Percentiles rank a stretch among this genome's conserved stretches.
Evolutionary conservation across 2,113 vertebrate genomes (phyloP).

Genomic region (Larimichthys polyactis): DNA sequence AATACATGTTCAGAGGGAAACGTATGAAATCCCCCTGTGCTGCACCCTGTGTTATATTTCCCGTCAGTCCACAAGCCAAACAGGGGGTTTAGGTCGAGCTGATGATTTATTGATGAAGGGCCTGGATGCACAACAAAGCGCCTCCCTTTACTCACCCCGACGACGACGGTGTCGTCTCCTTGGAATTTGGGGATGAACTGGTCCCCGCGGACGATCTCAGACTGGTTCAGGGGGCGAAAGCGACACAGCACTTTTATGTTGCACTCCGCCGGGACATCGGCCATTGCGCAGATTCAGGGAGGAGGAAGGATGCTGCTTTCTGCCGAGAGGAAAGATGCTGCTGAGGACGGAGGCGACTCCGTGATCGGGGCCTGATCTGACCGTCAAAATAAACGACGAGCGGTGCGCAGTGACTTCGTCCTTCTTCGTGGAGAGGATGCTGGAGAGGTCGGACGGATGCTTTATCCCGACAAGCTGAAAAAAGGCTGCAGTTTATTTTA

Average conservation of each 20-base stretch:
- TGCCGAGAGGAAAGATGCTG: slow-evolving; percentile 52
- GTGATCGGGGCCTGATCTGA: slow-evolving; percentile 41
- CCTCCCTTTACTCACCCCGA: slow-evolving; percentile 85
- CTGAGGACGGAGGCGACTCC: slow-evolving; percentile 50
- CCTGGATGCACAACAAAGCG: slow-evolving; percentile 65
- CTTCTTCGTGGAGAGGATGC: slow-evolving; percentile 6
- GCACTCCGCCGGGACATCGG: slow-evolving; percentile 87
- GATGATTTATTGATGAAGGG: slow-evolving; percentile 75
- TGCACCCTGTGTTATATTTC: background rate
- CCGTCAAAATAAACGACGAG: slow-evolving; percentile 38
- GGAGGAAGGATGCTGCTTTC: slow-evolving; percentile 51
- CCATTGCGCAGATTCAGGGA: slow-evolving; percentile 83
- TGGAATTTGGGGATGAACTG: slow-evolving; percentile 89
- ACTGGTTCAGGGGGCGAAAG: slow-evolving; percentile 90
- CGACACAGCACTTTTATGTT: slow-evolving; percentile 93
- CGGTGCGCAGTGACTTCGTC: background rate
- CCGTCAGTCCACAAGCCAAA: slow-evolving; percentile 6
- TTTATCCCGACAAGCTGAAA: slow-evolving; percentile 5
- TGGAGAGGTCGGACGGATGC: background rate
- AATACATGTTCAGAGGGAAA: fast-evolving
- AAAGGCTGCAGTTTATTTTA: background rate
- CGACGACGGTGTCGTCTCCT: slow-evolving; percentile 88
- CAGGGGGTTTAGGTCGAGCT: slow-evolving; percentile 34
- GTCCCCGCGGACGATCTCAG: slow-evolving; percentile 89
- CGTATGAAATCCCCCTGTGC: no score